Conservation (phyloP, 2,888 invertebrate genomes). For the Crossocerus cetratus region DNA sequence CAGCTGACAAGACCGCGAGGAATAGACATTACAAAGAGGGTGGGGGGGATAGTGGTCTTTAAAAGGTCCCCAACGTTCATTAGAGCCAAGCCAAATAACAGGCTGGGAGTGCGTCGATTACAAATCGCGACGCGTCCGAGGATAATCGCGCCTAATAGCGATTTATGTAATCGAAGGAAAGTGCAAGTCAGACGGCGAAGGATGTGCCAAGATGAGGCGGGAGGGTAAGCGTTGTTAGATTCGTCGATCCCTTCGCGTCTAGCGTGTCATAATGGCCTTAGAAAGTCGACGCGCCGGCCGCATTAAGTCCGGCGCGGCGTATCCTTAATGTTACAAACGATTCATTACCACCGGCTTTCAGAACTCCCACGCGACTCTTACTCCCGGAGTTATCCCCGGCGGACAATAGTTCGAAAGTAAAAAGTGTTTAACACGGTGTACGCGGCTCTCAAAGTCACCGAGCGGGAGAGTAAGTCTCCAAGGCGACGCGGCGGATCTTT, state of each 20-base stretch:
- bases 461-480: slow-evolving; percentile 53
- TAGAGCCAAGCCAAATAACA: slow-evolving; percentile 3
- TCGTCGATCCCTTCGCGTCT: slow-evolving; percentile 11
- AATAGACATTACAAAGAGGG: not conserved
- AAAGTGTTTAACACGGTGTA: not conserved
- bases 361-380: not conserved
- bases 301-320: slow-evolving; percentile 10
- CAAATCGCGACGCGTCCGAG: not conserved
- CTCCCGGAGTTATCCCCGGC: not conserved
- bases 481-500: slow-evolving; percentile 60
- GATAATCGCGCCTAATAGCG: not conserved
- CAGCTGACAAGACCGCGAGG: not conserved
- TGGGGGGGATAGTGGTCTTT: not conserved
- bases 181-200: not conserved
- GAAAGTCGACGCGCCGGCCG: slow-evolving; percentile 44
- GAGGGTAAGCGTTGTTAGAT: not conserved
- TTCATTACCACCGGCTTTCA: slow-evolving; percentile 33
- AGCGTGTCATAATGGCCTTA: slow-evolving; percentile 37
- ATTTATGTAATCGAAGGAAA: slow-evolving; percentile 1
- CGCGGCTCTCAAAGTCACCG: slow-evolving; percentile 22
- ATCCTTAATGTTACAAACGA: slow-evolving; percentile 23
- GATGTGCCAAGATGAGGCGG: not conserved
- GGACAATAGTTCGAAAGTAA: not conserved
- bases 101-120: not conserved
- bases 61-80: not conserved